phyloP scores from a whole-genome alignment of 1,140 invertebrate species.

The Rhizoglyphus robini region DNA sequence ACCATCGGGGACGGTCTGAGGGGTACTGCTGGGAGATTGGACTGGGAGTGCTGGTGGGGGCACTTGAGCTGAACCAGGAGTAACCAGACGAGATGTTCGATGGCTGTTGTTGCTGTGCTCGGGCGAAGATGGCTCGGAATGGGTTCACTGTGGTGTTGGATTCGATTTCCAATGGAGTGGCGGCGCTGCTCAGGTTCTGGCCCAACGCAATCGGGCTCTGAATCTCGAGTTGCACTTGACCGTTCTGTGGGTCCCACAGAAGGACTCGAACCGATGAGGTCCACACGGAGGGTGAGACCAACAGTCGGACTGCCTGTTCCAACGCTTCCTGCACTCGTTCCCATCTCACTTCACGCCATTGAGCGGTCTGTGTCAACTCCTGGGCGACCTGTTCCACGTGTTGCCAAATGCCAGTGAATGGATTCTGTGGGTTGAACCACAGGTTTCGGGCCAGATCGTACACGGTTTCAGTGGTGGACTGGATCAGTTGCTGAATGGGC shows the following conservation, averaged over 20 bases:
- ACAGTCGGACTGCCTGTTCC: neutral
- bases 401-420: neutral
- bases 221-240: neutral
- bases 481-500: neutral
- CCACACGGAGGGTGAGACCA: neutral
- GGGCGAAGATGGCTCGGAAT: too few relatives aligned
- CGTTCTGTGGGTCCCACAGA: slow-evolving; percentile 2
- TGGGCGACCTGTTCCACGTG: neutral
- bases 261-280: neutral
- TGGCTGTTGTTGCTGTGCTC: too few relatives aligned
- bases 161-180: too few relatives aligned
- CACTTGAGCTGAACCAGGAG: too few relatives aligned
- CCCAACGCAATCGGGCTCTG: neutral
- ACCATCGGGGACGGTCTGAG: too few relatives aligned
- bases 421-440: neutral
- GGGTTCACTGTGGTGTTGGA: neutral
- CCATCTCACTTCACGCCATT: neutral
- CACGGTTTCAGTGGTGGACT: neutral
- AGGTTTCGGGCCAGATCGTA: neutral
- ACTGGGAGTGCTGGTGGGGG: too few relatives aligned
- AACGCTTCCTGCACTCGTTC: neutral
- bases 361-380: neutral
- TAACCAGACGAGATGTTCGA: too few relatives aligned
- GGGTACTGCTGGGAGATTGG: too few relatives aligned
- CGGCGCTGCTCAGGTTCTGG: neutral